phyloP scores from a whole-genome alignment of 1,140 invertebrate species.

The Carposina sasakii region DNA sequence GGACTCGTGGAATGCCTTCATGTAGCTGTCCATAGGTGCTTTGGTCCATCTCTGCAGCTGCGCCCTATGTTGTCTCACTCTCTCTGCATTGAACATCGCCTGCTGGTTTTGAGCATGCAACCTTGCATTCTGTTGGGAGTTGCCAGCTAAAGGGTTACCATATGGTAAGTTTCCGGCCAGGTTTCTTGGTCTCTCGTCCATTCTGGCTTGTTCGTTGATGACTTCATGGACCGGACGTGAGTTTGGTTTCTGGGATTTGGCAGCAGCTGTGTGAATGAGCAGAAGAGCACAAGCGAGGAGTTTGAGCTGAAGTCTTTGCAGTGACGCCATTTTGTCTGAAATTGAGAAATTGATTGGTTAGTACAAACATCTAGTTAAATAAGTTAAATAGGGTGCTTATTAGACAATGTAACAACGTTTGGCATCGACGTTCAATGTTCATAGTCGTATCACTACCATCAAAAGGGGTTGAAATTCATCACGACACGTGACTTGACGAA shows the following conservation, averaged over 20 bases:
- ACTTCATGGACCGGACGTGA: constrained; percentile 53
- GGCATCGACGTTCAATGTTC: too few species aligned
- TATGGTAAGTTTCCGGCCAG: constrained; percentile 39
- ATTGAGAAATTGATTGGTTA: constrained; percentile 16
- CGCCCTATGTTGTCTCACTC: constrained; percentile 54
- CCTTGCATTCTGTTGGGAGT: constrained; percentile 50
- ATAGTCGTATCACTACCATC: too few species aligned
- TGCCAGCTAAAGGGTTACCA: constrained; percentile 56
- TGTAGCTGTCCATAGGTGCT: constrained; percentile 55
- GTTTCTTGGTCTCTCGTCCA: constrained; percentile 41
- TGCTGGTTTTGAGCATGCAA: constrained; percentile 58
- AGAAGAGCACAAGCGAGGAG: constrained; percentile 25
- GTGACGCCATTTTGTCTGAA: constrained; percentile 44
- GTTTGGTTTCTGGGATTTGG: constrained; percentile 35
- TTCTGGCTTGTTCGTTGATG: constrained; percentile 55
- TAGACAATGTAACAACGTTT: too few species aligned
- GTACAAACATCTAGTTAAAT: too few species aligned
- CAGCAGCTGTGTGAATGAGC: constrained; percentile 30
- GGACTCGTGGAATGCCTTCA: constrained; percentile 64
- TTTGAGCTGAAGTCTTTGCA: constrained; percentile 9
- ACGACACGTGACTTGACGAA: too few species aligned
- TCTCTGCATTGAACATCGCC: constrained; percentile 65
- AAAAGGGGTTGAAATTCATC: too few species aligned
- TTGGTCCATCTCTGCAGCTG: constrained; percentile 53
- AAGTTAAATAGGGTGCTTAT: too few species aligned